Base-by-base conservation (phyloP, 2,797 vertebrate genomes). In the Sebastes aleutianus region DNA sequence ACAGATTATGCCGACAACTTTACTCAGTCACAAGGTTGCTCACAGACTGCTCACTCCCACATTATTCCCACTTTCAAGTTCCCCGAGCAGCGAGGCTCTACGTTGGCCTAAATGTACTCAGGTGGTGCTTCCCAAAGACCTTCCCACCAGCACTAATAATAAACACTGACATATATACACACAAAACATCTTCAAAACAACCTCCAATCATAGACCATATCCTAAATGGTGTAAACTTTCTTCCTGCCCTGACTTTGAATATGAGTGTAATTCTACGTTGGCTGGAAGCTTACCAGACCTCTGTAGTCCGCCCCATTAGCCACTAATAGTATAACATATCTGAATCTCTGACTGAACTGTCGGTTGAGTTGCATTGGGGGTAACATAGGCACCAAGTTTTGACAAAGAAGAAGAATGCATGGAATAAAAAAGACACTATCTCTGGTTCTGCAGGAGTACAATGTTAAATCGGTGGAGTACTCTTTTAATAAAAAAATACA, bases 141-240 rank as follows among this genome's bases (percentile, higher is more conserved):
- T 80, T 82, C 84, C 70, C 75, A 82, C 56, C 68, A 47, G 24
- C 2, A 18, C 29, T 29, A 43, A 80, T 50, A 78, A 72, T 47
- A 71, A 24, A 75, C 53, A 68, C 1, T 27, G 26, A 75, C n/a
- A 70, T 43, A 70, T 9, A 77, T 29, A 61, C 34, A 31, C 24
- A 53, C 4, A 67, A 53, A 22, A 27, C 58, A 1, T 27, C 27
- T 32, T 67, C 36, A 39, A 39, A 39, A 14, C 36, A 39, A 39
- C 11, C 26, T 24, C 24, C 1, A 64, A 8, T 76, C 31, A 50
- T 12, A 53, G 71, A 16, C 0, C 10, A 58, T 10, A 47, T 27
- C 13, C 8, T n/a, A 22, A 18, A 58, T 65, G 20, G 13, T 27
- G 5, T 65, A 29, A 59, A 50, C 31, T 36, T 34, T 57, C 0